phyloP scores from a whole-genome alignment of 1,140 invertebrate species.

The Homalodisca vitripennis region DNA sequence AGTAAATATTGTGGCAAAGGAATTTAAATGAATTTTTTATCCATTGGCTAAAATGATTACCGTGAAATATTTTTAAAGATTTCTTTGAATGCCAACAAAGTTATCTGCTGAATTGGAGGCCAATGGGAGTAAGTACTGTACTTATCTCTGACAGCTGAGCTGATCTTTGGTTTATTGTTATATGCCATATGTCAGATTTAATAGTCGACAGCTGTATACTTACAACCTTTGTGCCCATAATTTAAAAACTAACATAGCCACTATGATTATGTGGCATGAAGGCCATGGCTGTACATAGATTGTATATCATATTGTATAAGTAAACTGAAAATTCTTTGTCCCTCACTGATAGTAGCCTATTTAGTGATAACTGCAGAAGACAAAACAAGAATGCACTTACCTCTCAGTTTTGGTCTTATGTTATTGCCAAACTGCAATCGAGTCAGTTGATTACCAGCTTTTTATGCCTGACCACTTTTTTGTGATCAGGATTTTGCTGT shows the following conservation, averaged over 20 bases:
- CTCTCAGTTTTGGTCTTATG: slow-evolving; percentile 38
- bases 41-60: not conserved
- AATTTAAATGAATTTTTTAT: not conserved
- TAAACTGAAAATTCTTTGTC: slow-evolving; percentile 30
- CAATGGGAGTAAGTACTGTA: not conserved
- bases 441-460: slow-evolving; percentile 36
- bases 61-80: not conserved
- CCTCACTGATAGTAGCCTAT: slow-evolving; percentile 25
- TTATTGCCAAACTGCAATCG: slow-evolving; percentile 34
- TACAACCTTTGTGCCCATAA: slow-evolving; percentile 35
- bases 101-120: not conserved
- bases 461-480: slow-evolving; percentile 36
- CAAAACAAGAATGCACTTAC: slow-evolving; percentile 34
- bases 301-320: slow-evolving; percentile 37
- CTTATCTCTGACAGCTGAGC: not conserved
- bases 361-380: slow-evolving; percentile 32
- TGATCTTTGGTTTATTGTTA: not conserved
- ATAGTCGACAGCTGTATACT: slow-evolving; percentile 33
- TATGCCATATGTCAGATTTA: not conserved
- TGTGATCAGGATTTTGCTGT: slow-evolving; percentile 35
- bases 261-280: slow-evolving; percentile 38
- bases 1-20: not conserved
- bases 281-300: slow-evolving; percentile 36
- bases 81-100: not conserved
- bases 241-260: slow-evolving; percentile 32